A percentile compares a stretch with the other conserved stretches of the same genome.
These are phyloP conservation scores for Stichodactyla mertensii DNA, from an alignment of 64 coral and sea anemone species.

Conservation along the genomic window DNA sequence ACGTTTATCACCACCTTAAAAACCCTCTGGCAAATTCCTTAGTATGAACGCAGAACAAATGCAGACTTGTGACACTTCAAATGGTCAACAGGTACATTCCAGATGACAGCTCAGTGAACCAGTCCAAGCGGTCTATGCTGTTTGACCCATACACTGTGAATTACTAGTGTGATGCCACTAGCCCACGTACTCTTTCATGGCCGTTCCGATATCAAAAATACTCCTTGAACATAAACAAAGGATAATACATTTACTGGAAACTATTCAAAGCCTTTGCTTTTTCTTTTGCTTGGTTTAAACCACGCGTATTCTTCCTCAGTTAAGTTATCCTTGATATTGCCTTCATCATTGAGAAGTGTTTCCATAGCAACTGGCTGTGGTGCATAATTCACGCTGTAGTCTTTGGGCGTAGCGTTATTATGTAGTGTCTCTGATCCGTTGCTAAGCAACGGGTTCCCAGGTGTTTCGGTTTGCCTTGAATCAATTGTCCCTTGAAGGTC, in stretches of 20 bases:
- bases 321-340: neutral
- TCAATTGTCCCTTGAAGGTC: neutral
- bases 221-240: too few species aligned
- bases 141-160: too few species aligned
- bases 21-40: neutral
- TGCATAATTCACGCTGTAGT: conserved; percentile 7
- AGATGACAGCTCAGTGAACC: neutral
- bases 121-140: neutral
- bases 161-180: too few species aligned
- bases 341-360: neutral
- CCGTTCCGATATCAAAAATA: too few species aligned
- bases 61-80: too few species aligned
- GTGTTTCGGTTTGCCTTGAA: neutral
- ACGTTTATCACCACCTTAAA: neutral
- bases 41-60: neutral
- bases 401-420: neutral
- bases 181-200: too few species aligned
- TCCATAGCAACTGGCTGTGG: conserved; percentile 8
- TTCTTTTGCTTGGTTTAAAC: conserved; percentile 30
- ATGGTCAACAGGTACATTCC: too few species aligned
- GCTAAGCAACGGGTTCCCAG: conserved; percentile 8
- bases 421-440: neutral
- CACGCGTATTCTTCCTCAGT: conserved; percentile 18
- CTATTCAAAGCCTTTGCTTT: conserved; percentile 28
- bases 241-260: neutral